Evolutionary conservation across 2,113 vertebrate species (phyloP).

Genomic region (Catharus minimus): DNA sequence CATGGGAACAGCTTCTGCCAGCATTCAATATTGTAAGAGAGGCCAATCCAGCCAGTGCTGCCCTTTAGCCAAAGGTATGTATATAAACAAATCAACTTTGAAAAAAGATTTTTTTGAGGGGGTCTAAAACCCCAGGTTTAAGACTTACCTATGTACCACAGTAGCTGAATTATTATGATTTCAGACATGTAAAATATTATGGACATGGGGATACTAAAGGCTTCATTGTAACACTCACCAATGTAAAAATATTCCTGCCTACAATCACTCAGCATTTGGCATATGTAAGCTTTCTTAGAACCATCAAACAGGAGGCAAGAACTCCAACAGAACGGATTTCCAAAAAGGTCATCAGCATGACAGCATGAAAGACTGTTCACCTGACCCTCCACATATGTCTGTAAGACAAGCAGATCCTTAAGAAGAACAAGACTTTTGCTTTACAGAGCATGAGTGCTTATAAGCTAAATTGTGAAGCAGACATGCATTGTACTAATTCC

Average conservation of each 20-base stretch:
- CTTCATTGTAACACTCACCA: background rate
- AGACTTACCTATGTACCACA: background rate
- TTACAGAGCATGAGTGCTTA: background rate
- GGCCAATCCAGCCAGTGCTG: background rate
- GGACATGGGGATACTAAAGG: background rate
- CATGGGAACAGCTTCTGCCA: slow-evolving; percentile 26
- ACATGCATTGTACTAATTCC: background rate
- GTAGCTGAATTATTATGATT: background rate
- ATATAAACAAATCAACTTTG: background rate
- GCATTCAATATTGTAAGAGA: background rate
- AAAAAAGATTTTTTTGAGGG: background rate
- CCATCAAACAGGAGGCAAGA: slow-evolving; percentile 3
- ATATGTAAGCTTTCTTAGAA: background rate
- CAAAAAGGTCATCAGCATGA: slow-evolving; percentile 30
- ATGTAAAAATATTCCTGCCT: background rate
- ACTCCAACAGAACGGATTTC: background rate
- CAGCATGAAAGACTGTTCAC: background rate
- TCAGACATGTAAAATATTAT: background rate
- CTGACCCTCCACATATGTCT: slow-evolving; percentile 29
- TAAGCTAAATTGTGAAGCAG: background rate
- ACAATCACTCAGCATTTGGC: background rate
- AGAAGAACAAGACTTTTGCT: background rate
- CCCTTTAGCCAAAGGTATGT: background rate
- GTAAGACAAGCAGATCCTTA: background rate
- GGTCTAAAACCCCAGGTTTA: background rate